Conservation (phyloP, 2,797 vertebrate genomes). For the Ptychobarbus kaznakovi region DNA sequence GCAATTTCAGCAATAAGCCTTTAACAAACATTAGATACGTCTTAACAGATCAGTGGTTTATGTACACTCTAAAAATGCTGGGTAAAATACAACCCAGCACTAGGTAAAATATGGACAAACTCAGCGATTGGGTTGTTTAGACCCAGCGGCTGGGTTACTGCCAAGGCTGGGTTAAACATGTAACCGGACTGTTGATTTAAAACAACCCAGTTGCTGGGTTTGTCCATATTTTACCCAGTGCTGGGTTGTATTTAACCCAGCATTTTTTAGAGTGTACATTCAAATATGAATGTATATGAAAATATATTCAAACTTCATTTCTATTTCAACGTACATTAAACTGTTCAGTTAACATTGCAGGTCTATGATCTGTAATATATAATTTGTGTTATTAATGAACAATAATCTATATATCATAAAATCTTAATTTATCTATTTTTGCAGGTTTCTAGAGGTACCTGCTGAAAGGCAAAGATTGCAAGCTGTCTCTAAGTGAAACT, state of each 20-base stretch:
- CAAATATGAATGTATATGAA: slow-evolving; percentile 13
- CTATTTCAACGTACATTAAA: slow-evolving; percentile 34
- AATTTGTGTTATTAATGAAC: neutral
- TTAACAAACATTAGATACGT: slow-evolving; percentile 12
- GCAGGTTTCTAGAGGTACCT: slow-evolving; percentile 3
- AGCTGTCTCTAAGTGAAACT: slow-evolving; percentile 49
- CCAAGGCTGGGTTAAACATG: too few relatives aligned
- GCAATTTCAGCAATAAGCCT: neutral
- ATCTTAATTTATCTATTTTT: slow-evolving; percentile 2
- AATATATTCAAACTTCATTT: slow-evolving; percentile 26
- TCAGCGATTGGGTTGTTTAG: too few relatives aligned
- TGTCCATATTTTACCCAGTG: too few relatives aligned
- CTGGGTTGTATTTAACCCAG: too few relatives aligned
- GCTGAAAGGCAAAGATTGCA: neutral
- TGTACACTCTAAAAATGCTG: neutral
- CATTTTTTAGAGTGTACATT: neutral
- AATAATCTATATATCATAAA: neutral
- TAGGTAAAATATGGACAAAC: too few relatives aligned
- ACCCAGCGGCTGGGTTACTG: too few relatives aligned
- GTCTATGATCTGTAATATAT: slow-evolving; percentile 7
- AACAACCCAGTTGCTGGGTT: too few relatives aligned
- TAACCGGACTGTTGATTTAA: too few relatives aligned
- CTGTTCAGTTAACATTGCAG: neutral
- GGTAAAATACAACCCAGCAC: too few relatives aligned
- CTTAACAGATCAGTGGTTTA: slow-evolving; percentile 9